These are phyloP conservation scores for Heteropelma amictum DNA, from an alignment of 2,888 invertebrate genomes.

Conservation along the genomic window DNA sequence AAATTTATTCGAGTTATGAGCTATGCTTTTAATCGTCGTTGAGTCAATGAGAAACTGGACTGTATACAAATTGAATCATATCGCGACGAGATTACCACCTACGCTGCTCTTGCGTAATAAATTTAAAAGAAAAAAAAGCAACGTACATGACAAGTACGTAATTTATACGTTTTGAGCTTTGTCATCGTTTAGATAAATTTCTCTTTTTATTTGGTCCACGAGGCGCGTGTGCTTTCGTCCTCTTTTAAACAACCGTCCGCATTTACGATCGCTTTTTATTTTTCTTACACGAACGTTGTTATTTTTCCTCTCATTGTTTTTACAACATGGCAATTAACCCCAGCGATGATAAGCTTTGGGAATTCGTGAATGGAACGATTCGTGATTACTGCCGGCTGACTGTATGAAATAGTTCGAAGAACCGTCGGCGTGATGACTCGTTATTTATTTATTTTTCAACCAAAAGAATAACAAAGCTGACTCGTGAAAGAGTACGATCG, in stretches of 20 bases:
- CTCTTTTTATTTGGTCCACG: background rate
- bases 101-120: slow-evolving; percentile 6
- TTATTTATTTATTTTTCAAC: slow-evolving; percentile 9
- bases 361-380: slow-evolving; percentile 27
- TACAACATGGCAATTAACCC: slow-evolving; percentile 13
- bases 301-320: slow-evolving; percentile 1
- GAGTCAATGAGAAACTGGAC: background rate
- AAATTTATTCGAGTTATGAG: background rate
- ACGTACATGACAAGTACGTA: background rate
- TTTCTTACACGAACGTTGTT: background rate
- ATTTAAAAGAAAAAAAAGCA: no score
- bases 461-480: background rate
- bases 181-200: slow-evolving; percentile 32
- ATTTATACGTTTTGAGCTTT: background rate
- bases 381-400: background rate
- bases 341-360: slow-evolving; percentile 16
- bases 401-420: slow-evolving; percentile 33
- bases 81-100: slow-evolving; percentile 26
- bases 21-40: background rate
- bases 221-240: slow-evolving; percentile 18
- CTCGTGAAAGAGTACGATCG: background rate
- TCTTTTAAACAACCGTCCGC: background rate
- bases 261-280: no score
- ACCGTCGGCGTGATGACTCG: background rate
- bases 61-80: slow-evolving; percentile 2